phyloP scores from a whole-genome alignment of 2,888 invertebrate species.

The Cantharis lateralis region DNA sequence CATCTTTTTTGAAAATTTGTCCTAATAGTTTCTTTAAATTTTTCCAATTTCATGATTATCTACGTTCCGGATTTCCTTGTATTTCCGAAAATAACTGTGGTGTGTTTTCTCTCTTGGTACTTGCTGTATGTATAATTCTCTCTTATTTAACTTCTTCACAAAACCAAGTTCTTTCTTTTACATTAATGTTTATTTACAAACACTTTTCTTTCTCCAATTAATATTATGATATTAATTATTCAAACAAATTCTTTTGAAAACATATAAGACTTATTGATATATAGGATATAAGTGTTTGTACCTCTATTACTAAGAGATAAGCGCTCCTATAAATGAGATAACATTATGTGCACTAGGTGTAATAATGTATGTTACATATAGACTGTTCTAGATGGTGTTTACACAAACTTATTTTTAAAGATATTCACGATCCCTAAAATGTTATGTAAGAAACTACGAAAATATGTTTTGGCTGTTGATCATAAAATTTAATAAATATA shows the following conservation, averaged over 20 bases:
- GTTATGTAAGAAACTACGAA: no score
- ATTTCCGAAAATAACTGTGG: no score
- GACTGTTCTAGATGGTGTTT: background rate
- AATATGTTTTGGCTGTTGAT: background rate
- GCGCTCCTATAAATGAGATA: slow-evolving; percentile 1
- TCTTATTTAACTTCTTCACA: no score
- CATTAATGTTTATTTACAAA: no score
- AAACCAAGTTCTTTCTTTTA: no score
- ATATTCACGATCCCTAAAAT: background rate
- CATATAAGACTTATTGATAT: background rate
- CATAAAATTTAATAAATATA: background rate
- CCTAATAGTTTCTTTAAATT: no score
- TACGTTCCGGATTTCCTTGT: no score
- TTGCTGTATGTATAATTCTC: no score
- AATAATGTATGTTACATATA: background rate
- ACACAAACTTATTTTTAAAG: background rate
- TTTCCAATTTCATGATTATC: no score
- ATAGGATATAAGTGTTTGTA: background rate
- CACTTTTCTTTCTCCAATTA: no score
- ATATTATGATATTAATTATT: background rate
- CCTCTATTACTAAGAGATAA: background rate
- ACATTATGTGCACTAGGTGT: slow-evolving; percentile 1
- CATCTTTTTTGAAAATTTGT: no score
- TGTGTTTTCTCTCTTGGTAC: no score
- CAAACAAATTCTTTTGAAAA: background rate